Base-by-base conservation (phyloP, 2,797 vertebrate genomes). In the Labroides dimidiatus region DNA sequence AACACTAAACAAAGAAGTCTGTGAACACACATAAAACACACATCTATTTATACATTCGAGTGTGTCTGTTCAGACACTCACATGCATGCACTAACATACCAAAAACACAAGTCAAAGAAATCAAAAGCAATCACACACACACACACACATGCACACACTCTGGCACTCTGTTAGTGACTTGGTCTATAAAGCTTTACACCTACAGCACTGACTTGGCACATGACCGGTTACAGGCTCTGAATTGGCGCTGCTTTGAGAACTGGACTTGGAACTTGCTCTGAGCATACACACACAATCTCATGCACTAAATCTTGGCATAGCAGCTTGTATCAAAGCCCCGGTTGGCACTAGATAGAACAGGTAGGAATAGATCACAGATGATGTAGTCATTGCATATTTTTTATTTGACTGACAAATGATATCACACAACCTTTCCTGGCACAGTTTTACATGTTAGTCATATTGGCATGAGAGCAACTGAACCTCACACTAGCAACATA, bases 311-410 rank as follows among this genome's bases (percentile, higher is more conserved):
- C 72, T 84, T 88, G 84, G 86, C 85, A 72, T 66, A 56, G 63
- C 72, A 65, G 50, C 57, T 56, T 57, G 41, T 61, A 83, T 82
- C 70, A 55, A 77, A 70, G 80, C 65, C 56, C 52, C 10, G 48
- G 54, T 76, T 88, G 87, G 86, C 86, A 81, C 61, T 45, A 75
- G 75, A 84, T 84, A 21, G 80, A 87, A 88, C 78, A 78, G 63
- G 78, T 77, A 70, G 64, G 77, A 68, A 76, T 78, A 83, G 84
- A 76, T 89, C 86, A 87, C 77, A 88, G 71, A 82, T 80, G 57
- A 72, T 81, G 58, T 74, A 78, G 77, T 86, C 80, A 72, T 75
- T 78, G 77, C 81, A 79, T 78, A 78, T 87, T 84, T 86, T 81
- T 86, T 77, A 80, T 69, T 80, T 85, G 78, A 84, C 67, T 87